These are phyloP conservation scores for Thymelicus sylvestris DNA, from an alignment of 2,888 invertebrate genomes.

Conservation along the genomic window DNA sequence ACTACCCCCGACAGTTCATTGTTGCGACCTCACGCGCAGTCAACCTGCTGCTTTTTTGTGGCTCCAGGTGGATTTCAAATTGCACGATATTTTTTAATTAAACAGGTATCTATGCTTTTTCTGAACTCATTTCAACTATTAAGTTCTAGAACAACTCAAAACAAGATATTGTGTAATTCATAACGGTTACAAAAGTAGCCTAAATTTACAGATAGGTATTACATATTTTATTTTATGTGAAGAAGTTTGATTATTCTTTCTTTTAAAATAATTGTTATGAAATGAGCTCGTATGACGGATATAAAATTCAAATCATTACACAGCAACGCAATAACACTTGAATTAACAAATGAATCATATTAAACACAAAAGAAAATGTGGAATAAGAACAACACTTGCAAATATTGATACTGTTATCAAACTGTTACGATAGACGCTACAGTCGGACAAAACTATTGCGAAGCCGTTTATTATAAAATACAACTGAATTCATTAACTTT, in stretches of 20 bases:
- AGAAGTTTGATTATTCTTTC: too few relatives aligned
- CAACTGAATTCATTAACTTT: too few relatives aligned
- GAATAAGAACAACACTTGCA: conserved; percentile 15
- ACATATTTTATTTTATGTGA: too few relatives aligned
- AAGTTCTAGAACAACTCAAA: conserved; percentile 37
- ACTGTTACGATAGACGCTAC: conserved; percentile 25
- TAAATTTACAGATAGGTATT: too few relatives aligned
- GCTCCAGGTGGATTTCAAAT: conserved; percentile 57
- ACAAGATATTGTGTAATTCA: conserved; percentile 42
- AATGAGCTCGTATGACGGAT: conserved; percentile 49
- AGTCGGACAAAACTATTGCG: conserved; percentile 18
- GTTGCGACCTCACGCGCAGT: conserved; percentile 64
- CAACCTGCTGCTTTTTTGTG: conserved; percentile 45
- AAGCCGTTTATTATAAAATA: background rate
- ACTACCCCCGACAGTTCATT: conserved; percentile 51
- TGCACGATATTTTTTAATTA: conserved; percentile 44
- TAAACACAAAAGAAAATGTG: conserved; percentile 23
- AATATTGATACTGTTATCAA: conserved; percentile 30
- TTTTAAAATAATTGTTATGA: conserved; percentile 44
- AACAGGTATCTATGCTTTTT: background rate
- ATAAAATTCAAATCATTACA: conserved; percentile 49
- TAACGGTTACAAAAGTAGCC: conserved; percentile 40
- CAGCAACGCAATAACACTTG: conserved; percentile 61
- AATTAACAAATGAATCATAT: conserved; percentile 67
- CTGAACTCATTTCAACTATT: background rate